Evolutionary conservation across 2,888 invertebrate species (phyloP).

Genomic region (Argyresthia goedartella): DNA sequence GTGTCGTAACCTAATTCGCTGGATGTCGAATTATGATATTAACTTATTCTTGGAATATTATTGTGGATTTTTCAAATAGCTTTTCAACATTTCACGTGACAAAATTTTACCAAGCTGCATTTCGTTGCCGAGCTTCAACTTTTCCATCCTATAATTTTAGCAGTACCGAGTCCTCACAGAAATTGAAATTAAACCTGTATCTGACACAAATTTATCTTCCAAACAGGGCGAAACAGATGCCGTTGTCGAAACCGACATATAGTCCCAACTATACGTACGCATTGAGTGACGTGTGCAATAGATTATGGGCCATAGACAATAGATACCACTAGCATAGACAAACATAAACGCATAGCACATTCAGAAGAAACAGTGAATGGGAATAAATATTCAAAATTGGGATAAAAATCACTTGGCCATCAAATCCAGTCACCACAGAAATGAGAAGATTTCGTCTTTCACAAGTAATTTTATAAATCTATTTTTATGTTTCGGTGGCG

Average conservation of each 20-base stretch:
- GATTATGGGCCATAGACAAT: constrained; percentile 1
- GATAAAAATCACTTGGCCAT: neutral
- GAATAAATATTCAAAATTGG: neutral
- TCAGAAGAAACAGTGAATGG: neutral
- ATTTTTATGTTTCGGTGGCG: neutral
- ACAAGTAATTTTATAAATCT: neutral
- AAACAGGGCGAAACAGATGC: constrained; percentile 27
- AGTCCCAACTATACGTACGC: constrained; percentile 14
- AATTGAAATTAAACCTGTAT: neutral
- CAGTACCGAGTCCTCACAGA: no score
- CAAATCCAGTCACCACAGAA: neutral
- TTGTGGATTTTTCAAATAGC: no score
- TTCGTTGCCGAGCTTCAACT: no score
- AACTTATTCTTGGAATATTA: no score
- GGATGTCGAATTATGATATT: no score
- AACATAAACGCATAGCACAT: neutral
- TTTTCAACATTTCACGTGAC: no score
- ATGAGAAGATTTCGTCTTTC: neutral
- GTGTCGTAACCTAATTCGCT: no score
- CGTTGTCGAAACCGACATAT: constrained; percentile 15
- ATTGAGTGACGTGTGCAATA: constrained; percentile 15
- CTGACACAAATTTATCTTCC: constrained; percentile 15
- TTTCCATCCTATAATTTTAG: no score
- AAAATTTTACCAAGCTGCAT: no score
- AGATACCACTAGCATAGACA: neutral